Evolutionary conservation across 2,888 invertebrate genomes (phyloP).

Genomic region (Tipula unca): DNA sequence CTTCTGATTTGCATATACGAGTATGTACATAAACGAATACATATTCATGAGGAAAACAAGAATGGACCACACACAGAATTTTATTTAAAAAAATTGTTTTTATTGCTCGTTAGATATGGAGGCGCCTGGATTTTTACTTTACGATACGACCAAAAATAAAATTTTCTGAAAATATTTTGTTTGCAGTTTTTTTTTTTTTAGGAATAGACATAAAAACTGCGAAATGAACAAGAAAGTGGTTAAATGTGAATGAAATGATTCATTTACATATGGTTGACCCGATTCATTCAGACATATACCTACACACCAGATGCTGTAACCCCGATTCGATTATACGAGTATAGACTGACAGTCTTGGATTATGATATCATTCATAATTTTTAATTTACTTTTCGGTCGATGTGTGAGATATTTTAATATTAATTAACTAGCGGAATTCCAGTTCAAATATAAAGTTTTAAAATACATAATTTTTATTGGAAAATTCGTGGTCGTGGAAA

Average conservation of each 20-base stretch:
- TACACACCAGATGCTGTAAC: not conserved
- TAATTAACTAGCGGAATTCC: not conserved
- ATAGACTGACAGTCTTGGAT: not conserved
- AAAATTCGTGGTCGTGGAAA: too few relatives aligned
- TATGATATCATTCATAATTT: not conserved
- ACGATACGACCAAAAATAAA: not conserved
- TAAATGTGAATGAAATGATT: not conserved
- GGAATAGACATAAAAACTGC: not conserved
- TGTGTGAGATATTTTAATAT: not conserved
- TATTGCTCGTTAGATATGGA: not conserved
- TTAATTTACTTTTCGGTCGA: not conserved
- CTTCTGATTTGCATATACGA: not conserved
- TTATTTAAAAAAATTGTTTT: not conserved
- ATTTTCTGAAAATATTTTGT: not conserved
- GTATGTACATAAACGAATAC: not conserved
- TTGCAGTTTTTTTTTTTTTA: not conserved
- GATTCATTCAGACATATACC: not conserved
- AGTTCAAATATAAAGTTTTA: not conserved
- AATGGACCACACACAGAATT: not conserved
- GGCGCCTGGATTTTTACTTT: conserved; percentile 4
- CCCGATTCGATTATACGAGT: too few relatives aligned
- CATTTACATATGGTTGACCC: not conserved
- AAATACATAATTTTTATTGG: too few relatives aligned
- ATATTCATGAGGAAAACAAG: not conserved
- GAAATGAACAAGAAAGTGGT: not conserved